Conservation (phyloP, 2,797 vertebrate genomes). For the Notamacropus eugenii region DNA sequence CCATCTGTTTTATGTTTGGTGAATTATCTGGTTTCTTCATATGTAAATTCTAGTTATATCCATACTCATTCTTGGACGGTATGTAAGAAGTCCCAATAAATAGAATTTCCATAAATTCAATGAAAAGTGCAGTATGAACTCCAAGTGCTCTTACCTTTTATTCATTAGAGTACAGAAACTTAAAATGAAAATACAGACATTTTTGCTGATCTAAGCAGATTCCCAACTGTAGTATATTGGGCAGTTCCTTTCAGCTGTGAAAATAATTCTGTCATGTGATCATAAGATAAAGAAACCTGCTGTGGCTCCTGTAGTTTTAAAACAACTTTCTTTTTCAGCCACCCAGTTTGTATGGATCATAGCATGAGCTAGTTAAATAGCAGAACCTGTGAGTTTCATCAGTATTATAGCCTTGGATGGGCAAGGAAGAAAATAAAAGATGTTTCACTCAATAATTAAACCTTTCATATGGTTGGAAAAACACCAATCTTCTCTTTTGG, state of each 20-base stretch:
- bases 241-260: constrained; percentile 83
- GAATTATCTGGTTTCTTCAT: constrained; percentile 8
- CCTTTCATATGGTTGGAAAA: constrained; percentile 2
- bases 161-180: constrained; percentile 74
- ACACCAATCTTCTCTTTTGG: neutral
- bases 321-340: constrained; percentile 66
- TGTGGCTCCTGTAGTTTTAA: constrained; percentile 62
- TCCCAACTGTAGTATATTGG: constrained; percentile 78
- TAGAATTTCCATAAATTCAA: neutral
- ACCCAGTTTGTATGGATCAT: constrained; percentile 28
- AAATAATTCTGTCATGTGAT: constrained; percentile 81
- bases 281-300: constrained; percentile 74
- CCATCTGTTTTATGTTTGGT: constrained; percentile 26
- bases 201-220: constrained; percentile 76
- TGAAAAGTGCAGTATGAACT: constrained; percentile 58
- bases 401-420: constrained; percentile 15
- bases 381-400: constrained; percentile 36
- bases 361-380: constrained; percentile 30
- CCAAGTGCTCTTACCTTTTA: constrained; percentile 43
- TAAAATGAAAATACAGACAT: constrained; percentile 73
- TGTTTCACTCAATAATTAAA: constrained; percentile 36
- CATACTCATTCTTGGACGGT: constrained; percentile 3
- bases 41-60: neutral
- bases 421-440: constrained; percentile 28
- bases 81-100: neutral